Percentiles rank a stretch among this genome's conserved stretches.
phyloP scores from a whole-genome alignment of 2,797 vertebrate genomes.

The Acropternis orthonyx region DNA sequence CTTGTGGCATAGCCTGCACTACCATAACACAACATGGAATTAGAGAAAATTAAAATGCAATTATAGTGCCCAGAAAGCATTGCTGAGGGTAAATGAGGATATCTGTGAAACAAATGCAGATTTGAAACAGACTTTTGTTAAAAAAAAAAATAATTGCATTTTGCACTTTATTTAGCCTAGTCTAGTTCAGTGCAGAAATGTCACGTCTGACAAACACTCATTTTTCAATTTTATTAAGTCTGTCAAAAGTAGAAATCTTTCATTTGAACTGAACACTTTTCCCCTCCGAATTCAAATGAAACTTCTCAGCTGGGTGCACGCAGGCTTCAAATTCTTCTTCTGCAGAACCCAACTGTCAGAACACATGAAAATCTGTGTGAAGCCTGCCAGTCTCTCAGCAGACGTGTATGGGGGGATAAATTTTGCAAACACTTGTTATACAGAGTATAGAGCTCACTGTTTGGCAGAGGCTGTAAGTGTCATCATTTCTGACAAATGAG shows the following conservation, averaged over 20 bases:
- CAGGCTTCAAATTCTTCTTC: background rate
- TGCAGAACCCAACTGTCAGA: background rate
- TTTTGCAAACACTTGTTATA: background rate
- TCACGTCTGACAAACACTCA: background rate
- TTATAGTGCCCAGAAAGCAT: background rate
- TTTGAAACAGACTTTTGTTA: background rate
- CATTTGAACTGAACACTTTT: background rate
- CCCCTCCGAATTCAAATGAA: background rate
- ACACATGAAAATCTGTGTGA: background rate
- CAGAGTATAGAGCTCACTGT: background rate
- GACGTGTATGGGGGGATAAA: rapidly evolving
- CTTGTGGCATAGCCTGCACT: background rate
- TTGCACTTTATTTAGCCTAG: background rate
- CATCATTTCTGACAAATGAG: background rate
- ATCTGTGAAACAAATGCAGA: background rate
- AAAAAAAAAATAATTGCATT: background rate
- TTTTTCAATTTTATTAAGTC: background rate
- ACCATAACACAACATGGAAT: background rate
- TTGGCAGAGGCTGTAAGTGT: background rate
- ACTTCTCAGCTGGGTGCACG: background rate
- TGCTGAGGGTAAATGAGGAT: background rate
- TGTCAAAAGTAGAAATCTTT: background rate
- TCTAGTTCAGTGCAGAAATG: background rate
- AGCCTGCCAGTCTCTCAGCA: background rate
- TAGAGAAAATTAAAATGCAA: background rate